Base-by-base conservation (phyloP, 2,888 invertebrate species). In the Hoplodrina blanda region DNA sequence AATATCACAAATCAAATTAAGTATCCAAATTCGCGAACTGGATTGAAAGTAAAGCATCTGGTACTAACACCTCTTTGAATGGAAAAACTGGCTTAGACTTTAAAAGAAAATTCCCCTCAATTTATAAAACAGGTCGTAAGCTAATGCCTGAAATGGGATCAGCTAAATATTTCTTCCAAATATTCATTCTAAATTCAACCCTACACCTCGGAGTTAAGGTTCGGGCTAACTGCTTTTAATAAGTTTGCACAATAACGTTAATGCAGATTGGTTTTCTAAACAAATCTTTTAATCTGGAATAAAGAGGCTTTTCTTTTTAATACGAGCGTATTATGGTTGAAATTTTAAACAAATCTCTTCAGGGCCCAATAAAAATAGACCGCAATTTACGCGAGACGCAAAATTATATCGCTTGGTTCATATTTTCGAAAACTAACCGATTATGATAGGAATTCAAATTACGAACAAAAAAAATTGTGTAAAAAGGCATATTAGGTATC, bases 191-290 rank as follows among this genome's bases (percentile, higher is more conserved):
- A 76, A n/a, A 60, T 52, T 46, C 30, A 7, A 66, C 61, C 61
- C 44, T 76, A 57, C 0, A 0, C 0, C 3, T 4, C 4, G 0
- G 4, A 11, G 4, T 59, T 76, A 80, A 71, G 53, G 65, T 30
- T 37, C 10, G 1, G 17, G 0, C 5, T 8, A 17, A 13, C 11
- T 46, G 73, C 54, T 69, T n/a, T 30, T 55, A 2, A 33, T 17
- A 69, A 61, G 30, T 69, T 75, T 72, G 77, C 46, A 59, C 60
- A 63, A 71, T 59, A 80, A 74, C 64, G 65, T 71, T 77, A 77
- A 85, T 69, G 73, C 77, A 84, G 85, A 84, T 84, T 84, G 85
- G 75, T 85, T 82, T 82, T 77, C 62, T 67, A 76, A 80, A 75
- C 64, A 74, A 84, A 85, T 85, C 86, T 75, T 64, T 73, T 82